Evolutionary conservation across 2,888 invertebrate species (phyloP).

Genomic region (Zhengitettix transpicula): DNA sequence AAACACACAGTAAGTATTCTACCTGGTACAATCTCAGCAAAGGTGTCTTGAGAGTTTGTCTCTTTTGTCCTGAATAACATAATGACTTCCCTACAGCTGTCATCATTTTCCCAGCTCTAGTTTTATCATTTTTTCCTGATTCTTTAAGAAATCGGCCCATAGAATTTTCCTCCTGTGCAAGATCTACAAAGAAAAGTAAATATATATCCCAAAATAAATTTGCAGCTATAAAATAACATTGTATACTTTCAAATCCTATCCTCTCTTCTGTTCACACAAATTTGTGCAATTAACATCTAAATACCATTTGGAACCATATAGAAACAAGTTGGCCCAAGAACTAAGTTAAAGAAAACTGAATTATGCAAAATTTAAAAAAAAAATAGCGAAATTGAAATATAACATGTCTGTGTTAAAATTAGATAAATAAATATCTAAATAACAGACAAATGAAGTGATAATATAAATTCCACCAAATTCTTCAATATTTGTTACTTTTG

Average conservation of each 20-base stretch:
- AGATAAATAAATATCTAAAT: no score
- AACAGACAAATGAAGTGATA: no score
- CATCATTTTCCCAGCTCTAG: constrained; percentile 72
- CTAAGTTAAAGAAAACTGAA: no score
- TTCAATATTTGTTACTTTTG: no score
- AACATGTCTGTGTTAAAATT: no score
- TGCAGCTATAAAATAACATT: not conserved
- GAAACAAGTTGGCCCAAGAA: no score
- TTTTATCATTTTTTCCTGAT: constrained; percentile 73
- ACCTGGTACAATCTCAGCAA: constrained; percentile 73
- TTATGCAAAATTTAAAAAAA: no score
- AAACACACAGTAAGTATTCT: not conserved
- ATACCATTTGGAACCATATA: no score
- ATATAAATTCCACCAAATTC: no score
- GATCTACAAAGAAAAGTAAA: constrained; percentile 28
- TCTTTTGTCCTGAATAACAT: constrained; percentile 81
- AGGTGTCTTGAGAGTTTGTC: constrained; percentile 72
- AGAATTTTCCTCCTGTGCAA: constrained; percentile 90
- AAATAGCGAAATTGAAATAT: no score
- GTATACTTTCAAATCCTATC: no score
- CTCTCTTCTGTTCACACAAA: not conserved
- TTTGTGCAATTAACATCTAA: no score
- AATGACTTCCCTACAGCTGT: constrained; percentile 70
- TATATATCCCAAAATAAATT: not conserved
- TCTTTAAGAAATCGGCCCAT: constrained; percentile 90